Conservation (phyloP, 2,113 vertebrate genomes). For the Gymnogyps californianus region DNA sequence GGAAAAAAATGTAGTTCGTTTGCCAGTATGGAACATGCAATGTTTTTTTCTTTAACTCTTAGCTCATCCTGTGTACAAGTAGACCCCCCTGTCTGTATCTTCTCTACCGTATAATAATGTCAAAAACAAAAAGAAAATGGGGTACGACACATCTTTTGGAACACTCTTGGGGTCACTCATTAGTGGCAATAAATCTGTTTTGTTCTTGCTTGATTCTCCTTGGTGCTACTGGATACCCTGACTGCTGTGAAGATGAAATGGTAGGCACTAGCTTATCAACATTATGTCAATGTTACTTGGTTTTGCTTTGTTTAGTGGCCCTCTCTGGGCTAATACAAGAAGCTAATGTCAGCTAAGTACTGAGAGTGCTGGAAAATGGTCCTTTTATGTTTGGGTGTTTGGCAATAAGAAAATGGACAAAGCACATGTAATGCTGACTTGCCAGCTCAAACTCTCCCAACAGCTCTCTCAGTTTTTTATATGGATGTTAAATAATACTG, state of each 20-base stretch:
- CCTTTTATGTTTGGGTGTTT: neutral
- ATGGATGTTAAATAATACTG: neutral
- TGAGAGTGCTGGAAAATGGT: neutral
- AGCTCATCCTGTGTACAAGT: neutral
- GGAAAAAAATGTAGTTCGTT: neutral
- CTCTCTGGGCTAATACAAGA: neutral
- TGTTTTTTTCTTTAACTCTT: neutral
- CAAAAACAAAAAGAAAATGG: neutral
- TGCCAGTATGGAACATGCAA: neutral
- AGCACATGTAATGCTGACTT: neutral
- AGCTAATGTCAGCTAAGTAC: neutral
- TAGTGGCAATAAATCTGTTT: neutral
- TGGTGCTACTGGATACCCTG: neutral
- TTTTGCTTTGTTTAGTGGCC: neutral
- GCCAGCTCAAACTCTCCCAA: neutral
- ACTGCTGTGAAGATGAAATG: neutral
- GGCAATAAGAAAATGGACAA: neutral
- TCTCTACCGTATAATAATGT: neutral
- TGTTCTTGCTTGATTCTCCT: neutral
- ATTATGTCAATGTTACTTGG: neutral
- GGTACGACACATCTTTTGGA: neutral
- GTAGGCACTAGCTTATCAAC: neutral
- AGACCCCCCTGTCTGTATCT: neutral
- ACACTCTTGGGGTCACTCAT: neutral
- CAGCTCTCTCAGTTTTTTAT: neutral